Percentiles rank a stretch among this genome's conserved stretches.
phyloP scores from a whole-genome alignment of 2,113 vertebrate genomes.

The Parus major region DNA sequence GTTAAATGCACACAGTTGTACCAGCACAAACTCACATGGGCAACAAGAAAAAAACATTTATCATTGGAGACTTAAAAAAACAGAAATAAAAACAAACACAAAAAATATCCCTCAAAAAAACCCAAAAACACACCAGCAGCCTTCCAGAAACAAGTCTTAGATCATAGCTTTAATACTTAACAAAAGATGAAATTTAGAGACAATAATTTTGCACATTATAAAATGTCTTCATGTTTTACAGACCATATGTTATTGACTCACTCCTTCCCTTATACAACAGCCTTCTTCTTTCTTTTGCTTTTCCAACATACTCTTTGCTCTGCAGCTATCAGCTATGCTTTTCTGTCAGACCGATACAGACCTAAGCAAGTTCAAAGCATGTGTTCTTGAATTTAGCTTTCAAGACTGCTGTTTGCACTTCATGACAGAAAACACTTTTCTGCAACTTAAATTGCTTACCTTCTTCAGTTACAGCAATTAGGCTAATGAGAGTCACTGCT shows the following conservation, averaged over 20 bases:
- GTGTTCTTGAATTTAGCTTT: not conserved
- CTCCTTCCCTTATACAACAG: not conserved
- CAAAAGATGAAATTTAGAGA: not conserved
- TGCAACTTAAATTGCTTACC: not conserved
- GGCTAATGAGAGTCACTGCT: not conserved
- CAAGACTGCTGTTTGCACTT: not conserved
- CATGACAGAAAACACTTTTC: not conserved
- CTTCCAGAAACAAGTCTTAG: not conserved
- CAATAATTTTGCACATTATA: not conserved
- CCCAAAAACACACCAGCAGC: not conserved
- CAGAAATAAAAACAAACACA: not conserved
- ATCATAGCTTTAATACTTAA: not conserved
- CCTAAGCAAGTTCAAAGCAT: not conserved
- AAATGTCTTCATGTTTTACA: not conserved
- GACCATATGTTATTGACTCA: not conserved
- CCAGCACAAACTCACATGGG: not conserved
- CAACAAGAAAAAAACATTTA: not conserved
- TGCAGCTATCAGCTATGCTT: not conserved
- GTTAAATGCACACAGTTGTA: not conserved
- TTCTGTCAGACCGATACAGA: not conserved
- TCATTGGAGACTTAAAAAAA: not conserved
- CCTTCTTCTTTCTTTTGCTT: not conserved
- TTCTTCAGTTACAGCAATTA: constrained; percentile 15
- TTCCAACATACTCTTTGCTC: not conserved
- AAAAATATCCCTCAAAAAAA: not conserved